Conservation (phyloP, 2,113 vertebrate genomes). For the Microcebus lehilahytsara region DNA sequence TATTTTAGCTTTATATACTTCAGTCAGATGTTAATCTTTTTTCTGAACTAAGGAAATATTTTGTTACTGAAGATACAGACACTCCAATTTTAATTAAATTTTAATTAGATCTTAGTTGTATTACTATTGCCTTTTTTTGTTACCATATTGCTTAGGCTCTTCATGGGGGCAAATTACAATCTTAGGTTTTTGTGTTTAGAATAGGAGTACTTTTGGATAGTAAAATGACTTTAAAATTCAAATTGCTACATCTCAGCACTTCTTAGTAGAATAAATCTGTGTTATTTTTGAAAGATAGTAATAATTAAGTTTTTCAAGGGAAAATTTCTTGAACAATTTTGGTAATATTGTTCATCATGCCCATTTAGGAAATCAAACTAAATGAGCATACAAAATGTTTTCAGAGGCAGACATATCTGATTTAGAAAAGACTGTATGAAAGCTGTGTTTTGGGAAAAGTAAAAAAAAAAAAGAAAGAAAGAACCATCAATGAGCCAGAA, state of each 20-base stretch:
- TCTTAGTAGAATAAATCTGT: neutral
- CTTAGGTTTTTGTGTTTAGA: neutral
- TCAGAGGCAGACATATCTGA: neutral
- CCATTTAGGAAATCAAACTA: neutral
- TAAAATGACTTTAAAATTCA: conserved; percentile 7
- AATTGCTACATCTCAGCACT: neutral
- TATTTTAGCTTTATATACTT: neutral
- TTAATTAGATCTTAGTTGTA: neutral
- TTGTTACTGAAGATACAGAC: neutral
- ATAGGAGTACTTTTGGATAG: neutral
- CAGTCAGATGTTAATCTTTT: neutral
- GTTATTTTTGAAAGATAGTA: neutral
- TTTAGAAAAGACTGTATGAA: conserved; percentile 15
- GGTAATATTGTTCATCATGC: conserved; percentile 9
- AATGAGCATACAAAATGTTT: neutral
- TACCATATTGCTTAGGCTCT: neutral
- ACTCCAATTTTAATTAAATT: neutral
- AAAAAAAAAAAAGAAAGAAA: too few species aligned
- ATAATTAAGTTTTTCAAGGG: neutral
- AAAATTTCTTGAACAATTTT: conserved; percentile 1
- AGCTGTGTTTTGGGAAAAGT: neutral
- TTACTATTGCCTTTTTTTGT: neutral
- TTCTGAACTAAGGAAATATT: neutral
- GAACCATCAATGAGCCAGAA: neutral
- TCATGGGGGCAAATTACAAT: neutral